Conservation (phyloP, 2,888 invertebrate species). For the Thereva nobilitata region DNA sequence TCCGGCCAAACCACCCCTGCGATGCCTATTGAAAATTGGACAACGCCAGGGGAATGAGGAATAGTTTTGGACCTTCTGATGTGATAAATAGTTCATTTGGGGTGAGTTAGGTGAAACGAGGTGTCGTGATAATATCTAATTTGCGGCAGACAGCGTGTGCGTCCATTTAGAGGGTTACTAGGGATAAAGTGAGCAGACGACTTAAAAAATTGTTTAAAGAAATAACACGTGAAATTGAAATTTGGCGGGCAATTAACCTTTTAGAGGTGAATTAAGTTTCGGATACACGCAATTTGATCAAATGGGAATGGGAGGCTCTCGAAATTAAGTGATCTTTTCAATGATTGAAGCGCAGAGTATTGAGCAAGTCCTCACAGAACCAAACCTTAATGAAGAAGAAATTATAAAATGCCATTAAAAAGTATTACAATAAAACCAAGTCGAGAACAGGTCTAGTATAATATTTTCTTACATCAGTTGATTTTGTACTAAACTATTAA, state of each 20-base stretch:
- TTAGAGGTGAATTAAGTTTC: too few relatives aligned
- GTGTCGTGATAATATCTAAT: conserved; percentile 37
- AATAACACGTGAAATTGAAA: conserved; percentile 25
- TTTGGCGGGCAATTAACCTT: conserved; percentile 29
- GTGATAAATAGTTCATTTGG: conserved; percentile 27
- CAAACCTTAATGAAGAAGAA: too few relatives aligned
- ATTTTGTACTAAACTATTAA: too few relatives aligned
- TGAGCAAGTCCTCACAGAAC: too few relatives aligned
- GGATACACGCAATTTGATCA: too few relatives aligned
- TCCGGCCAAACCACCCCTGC: conserved; percentile 1
- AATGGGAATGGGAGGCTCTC: too few relatives aligned
- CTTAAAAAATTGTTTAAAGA: conserved; percentile 12
- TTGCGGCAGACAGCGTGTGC: conserved; percentile 34
- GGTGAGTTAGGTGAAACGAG: conserved; percentile 21
- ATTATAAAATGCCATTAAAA: too few relatives aligned
- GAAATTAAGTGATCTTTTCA: too few relatives aligned
- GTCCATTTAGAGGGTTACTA: conserved; percentile 14
- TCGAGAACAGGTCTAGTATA: too few relatives aligned
- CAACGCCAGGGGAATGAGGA: conserved; percentile 6
- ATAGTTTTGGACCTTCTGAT: conserved; percentile 28
- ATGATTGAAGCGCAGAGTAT: too few relatives aligned
- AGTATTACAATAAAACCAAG: too few relatives aligned
- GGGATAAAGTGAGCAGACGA: conserved; percentile 8
- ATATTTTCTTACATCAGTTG: too few relatives aligned
- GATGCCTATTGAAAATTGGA: conserved; percentile 21